A percentile compares a stretch with the other conserved stretches of the same genome.
phyloP scores from a whole-genome alignment of 2,797 vertebrate species.

The Lutjanus argentimaculatus region DNA sequence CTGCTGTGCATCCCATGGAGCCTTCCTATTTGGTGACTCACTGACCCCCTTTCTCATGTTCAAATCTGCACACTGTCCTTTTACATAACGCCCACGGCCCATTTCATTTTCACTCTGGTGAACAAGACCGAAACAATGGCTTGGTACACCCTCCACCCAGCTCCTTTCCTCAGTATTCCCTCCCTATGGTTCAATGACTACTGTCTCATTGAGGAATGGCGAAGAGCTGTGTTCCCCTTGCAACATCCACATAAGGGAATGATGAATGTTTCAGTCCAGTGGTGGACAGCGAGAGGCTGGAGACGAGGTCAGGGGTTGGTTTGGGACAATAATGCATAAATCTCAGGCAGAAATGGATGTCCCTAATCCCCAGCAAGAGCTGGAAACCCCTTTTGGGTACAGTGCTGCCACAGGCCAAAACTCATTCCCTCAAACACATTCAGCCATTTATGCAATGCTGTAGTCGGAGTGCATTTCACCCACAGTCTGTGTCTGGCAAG shows the following conservation, averaged over 20 bases:
- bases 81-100: constrained; percentile 52
- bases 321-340: constrained; percentile 41
- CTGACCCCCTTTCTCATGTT: constrained; percentile 32
- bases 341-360: constrained; percentile 35
- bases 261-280: constrained; percentile 45
- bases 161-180: constrained; percentile 21
- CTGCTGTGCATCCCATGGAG: constrained; percentile 7
- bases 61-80: constrained; percentile 58
- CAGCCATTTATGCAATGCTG: constrained; percentile 16
- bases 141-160: not conserved
- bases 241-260: constrained; percentile 40
- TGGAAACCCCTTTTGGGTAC: not conserved
- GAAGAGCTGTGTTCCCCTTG: constrained; percentile 14
- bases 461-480: constrained; percentile 6
- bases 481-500: constrained; percentile 15
- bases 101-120: constrained; percentile 51
- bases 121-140: constrained; percentile 46
- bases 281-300: not conserved
- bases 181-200: constrained; percentile 44
- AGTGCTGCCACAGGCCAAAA: constrained; percentile 18
- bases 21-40: constrained; percentile 52
- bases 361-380: constrained; percentile 30
- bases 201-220: constrained; percentile 53
- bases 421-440: constrained; percentile 30
- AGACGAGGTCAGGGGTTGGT: constrained; percentile 15